These are phyloP conservation scores for Acanthochromis polyacanthus DNA, from an alignment of 2,113 vertebrate species.

Conservation along the genomic window DNA sequence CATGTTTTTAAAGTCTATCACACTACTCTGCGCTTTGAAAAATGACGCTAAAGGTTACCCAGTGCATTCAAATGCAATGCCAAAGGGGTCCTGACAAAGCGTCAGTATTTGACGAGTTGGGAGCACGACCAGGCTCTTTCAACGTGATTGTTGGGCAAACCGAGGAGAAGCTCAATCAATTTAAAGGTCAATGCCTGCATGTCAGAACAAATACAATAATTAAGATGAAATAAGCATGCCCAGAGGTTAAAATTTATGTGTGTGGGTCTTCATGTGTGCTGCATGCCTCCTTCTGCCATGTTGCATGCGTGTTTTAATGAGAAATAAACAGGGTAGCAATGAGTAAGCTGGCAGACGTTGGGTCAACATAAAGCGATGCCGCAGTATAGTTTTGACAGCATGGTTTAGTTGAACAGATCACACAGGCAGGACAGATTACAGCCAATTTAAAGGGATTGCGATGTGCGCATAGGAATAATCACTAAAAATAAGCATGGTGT, in stretches of 20 bases:
- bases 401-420: conserved; percentile 45
- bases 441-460: conserved; percentile 46
- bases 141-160: conserved; percentile 27
- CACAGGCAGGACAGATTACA: conserved; percentile 40
- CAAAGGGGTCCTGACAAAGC: no score
- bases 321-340: conserved; percentile 3
- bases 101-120: no score
- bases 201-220: conserved; percentile 39
- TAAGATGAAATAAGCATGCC: conserved; percentile 39
- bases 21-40: no score
- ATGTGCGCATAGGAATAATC: conserved; percentile 49
- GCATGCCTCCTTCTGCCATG: neutral
- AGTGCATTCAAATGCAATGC: no score
- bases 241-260: conserved; percentile 24
- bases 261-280: conserved; percentile 8
- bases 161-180: conserved; percentile 39
- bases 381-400: neutral
- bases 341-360: conserved; percentile 4
- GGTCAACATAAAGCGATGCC: neutral
- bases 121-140: conserved; percentile 2
- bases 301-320: conserved; percentile 22
- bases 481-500: conserved; percentile 32
- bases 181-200: conserved; percentile 57
- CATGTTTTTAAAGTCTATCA: no score
- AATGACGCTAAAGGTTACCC: no score